phyloP scores from a whole-genome alignment of 2,797 vertebrate genomes.

The Hybognathus amarus region DNA sequence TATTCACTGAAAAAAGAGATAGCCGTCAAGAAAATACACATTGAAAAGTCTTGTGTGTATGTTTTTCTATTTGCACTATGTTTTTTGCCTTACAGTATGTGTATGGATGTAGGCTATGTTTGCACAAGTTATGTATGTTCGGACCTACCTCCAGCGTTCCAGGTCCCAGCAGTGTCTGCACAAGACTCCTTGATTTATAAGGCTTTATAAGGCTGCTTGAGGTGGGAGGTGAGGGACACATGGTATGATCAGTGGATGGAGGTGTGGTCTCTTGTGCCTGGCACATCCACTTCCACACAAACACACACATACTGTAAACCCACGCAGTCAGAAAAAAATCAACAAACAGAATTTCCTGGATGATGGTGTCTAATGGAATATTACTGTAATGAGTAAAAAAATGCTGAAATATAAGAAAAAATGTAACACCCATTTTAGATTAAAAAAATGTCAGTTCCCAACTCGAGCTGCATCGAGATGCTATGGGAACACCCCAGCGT shows the following conservation, averaged over 20 bases:
- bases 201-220: constrained; percentile 56
- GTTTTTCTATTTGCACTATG: not conserved
- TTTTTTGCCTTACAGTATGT: not conserved
- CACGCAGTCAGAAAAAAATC: not conserved
- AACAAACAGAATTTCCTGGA: not conserved
- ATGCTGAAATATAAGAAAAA: not conserved
- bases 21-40: not conserved
- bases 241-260: constrained; percentile 54
- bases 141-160: constrained; percentile 59
- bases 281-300: constrained; percentile 6
- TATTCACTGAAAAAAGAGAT: constrained; percentile 18
- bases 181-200: constrained; percentile 60
- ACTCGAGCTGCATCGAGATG: no score
- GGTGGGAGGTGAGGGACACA: constrained; percentile 56
- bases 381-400: not conserved
- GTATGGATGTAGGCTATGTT: not conserved
- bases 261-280: constrained; percentile 52
- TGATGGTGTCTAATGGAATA: not conserved
- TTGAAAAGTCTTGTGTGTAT: not conserved
- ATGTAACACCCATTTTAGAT: not conserved
- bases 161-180: constrained; percentile 40
- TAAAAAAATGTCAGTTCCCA: not conserved
- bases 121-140: not conserved
- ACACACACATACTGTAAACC: not conserved
- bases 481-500: no score